Base-by-base conservation (phyloP, 2,888 invertebrate species). In the Ophioninae sp. region DNA sequence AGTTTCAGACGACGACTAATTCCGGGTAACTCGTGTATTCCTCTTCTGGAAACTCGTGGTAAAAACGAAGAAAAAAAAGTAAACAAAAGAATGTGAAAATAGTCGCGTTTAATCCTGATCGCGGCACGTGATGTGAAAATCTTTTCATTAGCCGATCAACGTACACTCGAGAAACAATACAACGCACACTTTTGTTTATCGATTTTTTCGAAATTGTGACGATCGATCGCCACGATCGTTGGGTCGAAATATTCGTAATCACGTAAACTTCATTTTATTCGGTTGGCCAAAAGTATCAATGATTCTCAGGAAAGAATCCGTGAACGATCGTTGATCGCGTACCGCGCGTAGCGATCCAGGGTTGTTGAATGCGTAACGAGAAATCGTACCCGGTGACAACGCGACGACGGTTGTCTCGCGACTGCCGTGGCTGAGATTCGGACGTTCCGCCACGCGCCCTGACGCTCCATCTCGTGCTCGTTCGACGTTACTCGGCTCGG, bases 351-450 rank as follows among this genome's bases (percentile, higher is more conserved):
- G 30, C 30, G 30, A 30, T 30, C 30, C 30, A 30, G 3, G 30
- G 30, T 1, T 30, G 30, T 30, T 30, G 30, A 30, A 30, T 30
- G 13, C 41, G 51, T 17, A 51, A 67, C 22, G 39, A 67, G 39
- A 37, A 59, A 59, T 44, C 63, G 76, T 68, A 72, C 74, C 81
- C 82, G 10, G 61, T 86, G 68, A 84, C 87, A 81, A 89, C 90
- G 90, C 91, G 92, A 89, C 90, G 90, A 89, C 90, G 90, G 89
- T 88, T 89, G 90, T 90, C 89, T 89, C 90, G 89, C 92, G 91
- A 92, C 92, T 92, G 92, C 87, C 87, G 90, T 85, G 86, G 89
- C 89, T 82, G 89, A 88, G 88, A 90, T 89, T 90, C 90, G 86
- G 87, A 84, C 84, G 79, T 87, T 87, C 89, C 90, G 91, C 91